Evolutionary conservation across 2,113 vertebrate genomes (phyloP), one percentile per base, ranked within the genome.

Genomic region (Neofelis nebulosa): DNA sequence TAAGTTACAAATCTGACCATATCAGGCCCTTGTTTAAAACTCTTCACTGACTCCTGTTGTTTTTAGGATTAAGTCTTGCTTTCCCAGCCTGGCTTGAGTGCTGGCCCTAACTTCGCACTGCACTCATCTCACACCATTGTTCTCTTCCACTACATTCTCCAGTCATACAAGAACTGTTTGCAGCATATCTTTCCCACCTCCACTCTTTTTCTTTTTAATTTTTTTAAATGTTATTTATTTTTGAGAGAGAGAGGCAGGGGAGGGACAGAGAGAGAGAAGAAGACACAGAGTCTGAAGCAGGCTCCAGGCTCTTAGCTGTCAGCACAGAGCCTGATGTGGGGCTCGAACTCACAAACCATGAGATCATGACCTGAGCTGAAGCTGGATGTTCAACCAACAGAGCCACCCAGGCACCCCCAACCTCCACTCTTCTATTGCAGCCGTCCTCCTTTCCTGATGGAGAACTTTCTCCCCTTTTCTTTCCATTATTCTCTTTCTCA

Each of bases 1-100:
- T 61, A 89, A 82, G 27, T 95, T 85, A 55, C 3, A 97, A 10
- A 21, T 78, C 29, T 97, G 93, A 79, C 33, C 48, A 93, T 61
- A 69, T 10, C 7, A 52, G 45, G 10, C 45, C 29, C 52, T 25
- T 71, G 21, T 23, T 52, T 55, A 92, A 78, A 84, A 89, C 12
- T 68, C 74, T 92, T 89, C 41, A n/a, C 31, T 63, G 82, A 87
- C 13, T 41, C 36, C 33, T 45, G 2, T 69, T 41, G 45, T 61
- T 80, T 69, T 71, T 81, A 73, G 76, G 80, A 71, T 48, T 13
- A 82, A 76, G 36, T 89, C 33, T 7, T 66, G 18, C 27, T 68
- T 92, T 91, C 45, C 61, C 57, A 38, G 36, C 50, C 85, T 88
- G 87, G 68, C 31, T 71, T 80, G 66, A 19, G 52, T 36, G 16